phyloP scores from a whole-genome alignment of 2,113 vertebrate species.

The Dromiciops gliroides region DNA sequence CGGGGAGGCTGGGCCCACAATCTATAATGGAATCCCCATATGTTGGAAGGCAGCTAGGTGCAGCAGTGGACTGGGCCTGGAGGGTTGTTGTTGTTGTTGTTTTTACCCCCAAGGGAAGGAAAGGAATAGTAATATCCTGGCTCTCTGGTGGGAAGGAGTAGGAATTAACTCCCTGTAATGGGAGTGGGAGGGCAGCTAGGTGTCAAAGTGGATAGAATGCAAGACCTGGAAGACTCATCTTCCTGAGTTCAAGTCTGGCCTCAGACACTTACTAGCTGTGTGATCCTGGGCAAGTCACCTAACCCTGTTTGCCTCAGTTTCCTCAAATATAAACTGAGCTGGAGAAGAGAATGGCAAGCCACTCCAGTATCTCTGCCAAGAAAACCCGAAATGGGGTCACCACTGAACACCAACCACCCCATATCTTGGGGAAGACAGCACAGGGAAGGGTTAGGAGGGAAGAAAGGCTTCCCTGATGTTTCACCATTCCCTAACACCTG shows the following conservation, averaged over 20 bases:
- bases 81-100: no score
- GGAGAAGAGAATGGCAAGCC: not conserved
- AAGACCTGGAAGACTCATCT: not conserved
- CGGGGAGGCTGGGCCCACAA: not conserved
- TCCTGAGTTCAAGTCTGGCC: not conserved
- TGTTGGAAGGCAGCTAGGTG: no score
- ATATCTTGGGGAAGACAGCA: not conserved
- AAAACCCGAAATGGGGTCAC: not conserved
- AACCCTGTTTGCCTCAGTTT: not conserved
- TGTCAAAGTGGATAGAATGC: not conserved
- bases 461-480: not conserved
- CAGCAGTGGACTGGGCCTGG: no score
- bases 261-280: not conserved
- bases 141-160: not conserved
- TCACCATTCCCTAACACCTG: not conserved
- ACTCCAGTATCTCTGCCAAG: not conserved
- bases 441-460: not conserved
- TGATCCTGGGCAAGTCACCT: not conserved
- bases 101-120: no score
- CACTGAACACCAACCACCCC: no score
- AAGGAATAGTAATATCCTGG: not conserved
- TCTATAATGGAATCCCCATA: not conserved
- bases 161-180: not conserved
- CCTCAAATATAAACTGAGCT: not conserved
- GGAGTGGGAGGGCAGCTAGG: not conserved